Evolutionary conservation across 2,113 vertebrate species (phyloP), one percentile per base, ranked within the genome.

Genomic region (Sebastes fasciatus): DNA sequence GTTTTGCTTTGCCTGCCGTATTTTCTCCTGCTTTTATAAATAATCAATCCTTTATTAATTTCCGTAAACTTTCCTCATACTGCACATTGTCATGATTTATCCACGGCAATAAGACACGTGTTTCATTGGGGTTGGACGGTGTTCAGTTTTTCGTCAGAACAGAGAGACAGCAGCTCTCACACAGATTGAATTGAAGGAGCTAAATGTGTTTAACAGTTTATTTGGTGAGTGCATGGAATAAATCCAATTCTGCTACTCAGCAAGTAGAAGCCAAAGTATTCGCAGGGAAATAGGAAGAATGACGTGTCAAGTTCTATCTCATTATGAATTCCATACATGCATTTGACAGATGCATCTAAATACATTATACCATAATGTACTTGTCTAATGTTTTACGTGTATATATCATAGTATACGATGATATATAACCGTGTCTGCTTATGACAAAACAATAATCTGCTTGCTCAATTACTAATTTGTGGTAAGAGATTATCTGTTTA

Each of bases 131-230:
- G 68, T 68, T 92, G 90, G 93, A 87, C 81, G 64, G 58, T 17
- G 68, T 85, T 89, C 89, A 87, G 84, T 69, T 82, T 82, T 81
- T 45, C 3, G 4, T 54, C 5, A 82, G 77, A 72, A 51, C 8
- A 5, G 17, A 70, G 75, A 91, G 85, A 84, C 82, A 77, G 77
- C 79, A 74, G 88, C 94, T 93, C 84, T 94, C 81, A 70, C 63
- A 8, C 77, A 93, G 93, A 95, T 94, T 93, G 86, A 92, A 91
- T 88, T 83, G 81, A 90, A 88, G 82, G 48, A 72, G 78, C 82
- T 85, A 90, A 94, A 86, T 77, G 89, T 88, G 67, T 91, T 91
- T 90, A 87, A 83, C 86, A 86, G 86, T 93, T 89, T 83, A 85
- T 93, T 91, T 84, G 83, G 67, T 64, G 83, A 89, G 88, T 86